phyloP scores from a whole-genome alignment of 2,113 vertebrate species.

The Recurvirostra avosetta region DNA sequence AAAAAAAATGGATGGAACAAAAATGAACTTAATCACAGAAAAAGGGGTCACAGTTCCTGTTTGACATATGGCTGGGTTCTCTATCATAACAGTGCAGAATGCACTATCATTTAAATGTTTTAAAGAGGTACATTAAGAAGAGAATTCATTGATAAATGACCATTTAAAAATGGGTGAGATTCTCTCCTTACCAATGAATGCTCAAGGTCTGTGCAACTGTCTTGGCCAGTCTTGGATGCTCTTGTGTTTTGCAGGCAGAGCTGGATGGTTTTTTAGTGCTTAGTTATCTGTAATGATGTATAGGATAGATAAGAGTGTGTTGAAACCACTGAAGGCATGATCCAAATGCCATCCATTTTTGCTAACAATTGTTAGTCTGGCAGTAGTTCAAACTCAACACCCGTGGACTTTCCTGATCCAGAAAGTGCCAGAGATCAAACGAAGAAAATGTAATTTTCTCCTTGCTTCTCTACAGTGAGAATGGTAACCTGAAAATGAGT shows the following conservation, averaged over 20 bases:
- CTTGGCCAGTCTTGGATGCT: neutral
- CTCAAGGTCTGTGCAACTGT: neutral
- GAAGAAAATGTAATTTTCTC: neutral
- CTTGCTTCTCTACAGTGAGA: neutral
- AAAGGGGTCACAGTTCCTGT: conserved; percentile 25
- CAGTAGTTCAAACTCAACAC: neutral
- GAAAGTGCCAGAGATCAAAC: neutral
- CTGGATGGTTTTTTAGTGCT: neutral
- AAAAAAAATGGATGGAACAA: neutral
- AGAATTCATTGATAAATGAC: conserved; percentile 7
- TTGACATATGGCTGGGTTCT: conserved; percentile 14
- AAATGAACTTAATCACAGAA: conserved; percentile 39
- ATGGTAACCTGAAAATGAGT: neutral
- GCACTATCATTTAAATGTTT: neutral
- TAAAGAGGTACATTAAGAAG: conserved; percentile 9
- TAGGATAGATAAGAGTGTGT: neutral
- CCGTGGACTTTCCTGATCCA: neutral
- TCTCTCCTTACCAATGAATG: neutral
- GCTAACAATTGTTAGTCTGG: neutral
- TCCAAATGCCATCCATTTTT: neutral
- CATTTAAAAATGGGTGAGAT: neutral
- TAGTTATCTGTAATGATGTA: neutral
- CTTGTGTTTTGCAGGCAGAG: neutral
- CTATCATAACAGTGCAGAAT: neutral
- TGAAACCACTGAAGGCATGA: neutral